Conservation (phyloP, 2,113 vertebrate genomes). For the Nycticorax nycticorax region DNA sequence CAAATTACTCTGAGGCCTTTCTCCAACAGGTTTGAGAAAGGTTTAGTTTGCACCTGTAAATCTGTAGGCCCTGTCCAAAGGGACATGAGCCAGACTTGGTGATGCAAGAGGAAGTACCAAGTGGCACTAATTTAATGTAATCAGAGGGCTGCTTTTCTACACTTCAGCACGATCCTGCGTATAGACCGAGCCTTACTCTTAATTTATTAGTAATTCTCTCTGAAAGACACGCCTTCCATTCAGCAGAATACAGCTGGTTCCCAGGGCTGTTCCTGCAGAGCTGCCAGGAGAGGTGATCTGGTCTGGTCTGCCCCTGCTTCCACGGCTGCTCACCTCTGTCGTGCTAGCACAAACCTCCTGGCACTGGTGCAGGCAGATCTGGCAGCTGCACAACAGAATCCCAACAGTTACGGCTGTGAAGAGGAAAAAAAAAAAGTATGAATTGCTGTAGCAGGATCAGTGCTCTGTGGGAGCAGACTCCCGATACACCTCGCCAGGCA, state of each 20-base stretch:
- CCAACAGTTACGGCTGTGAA: background rate
- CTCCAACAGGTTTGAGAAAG: background rate
- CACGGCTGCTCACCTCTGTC: background rate
- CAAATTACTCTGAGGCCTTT: background rate
- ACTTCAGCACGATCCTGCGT: background rate
- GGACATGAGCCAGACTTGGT: background rate
- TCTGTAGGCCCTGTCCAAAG: background rate
- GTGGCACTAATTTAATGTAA: conserved; percentile 9
- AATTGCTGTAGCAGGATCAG: background rate
- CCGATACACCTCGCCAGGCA: background rate
- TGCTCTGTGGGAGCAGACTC: background rate
- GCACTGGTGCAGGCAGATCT: background rate
- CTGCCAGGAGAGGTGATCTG: background rate
- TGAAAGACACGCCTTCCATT: background rate
- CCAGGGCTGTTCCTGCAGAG: background rate
- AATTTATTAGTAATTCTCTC: background rate
- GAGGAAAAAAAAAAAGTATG: background rate
- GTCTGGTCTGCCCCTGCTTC: background rate
- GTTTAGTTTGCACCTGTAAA: background rate
- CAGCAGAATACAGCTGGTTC: background rate
- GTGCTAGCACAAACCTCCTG: background rate
- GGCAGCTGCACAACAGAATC: background rate
- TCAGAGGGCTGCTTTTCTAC: conserved; percentile 13
- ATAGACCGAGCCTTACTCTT: background rate
- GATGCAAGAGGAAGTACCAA: conserved; percentile 25